Conservation (phyloP, 2,888 invertebrate genomes). For the Cistogaster globosa region DNA sequence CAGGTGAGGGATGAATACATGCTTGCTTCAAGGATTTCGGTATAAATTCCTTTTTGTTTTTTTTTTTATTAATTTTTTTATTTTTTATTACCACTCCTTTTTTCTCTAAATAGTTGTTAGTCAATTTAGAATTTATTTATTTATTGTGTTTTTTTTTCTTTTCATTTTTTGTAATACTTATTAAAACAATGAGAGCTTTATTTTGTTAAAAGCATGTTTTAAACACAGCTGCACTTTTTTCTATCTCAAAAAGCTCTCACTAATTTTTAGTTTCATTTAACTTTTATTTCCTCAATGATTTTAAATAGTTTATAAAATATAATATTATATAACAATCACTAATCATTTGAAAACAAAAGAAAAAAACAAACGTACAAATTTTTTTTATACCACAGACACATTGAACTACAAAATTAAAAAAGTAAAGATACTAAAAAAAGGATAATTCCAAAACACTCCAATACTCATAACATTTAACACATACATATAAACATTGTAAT, state of each 20-base stretch:
- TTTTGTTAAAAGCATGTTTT: slow-evolving; percentile 23
- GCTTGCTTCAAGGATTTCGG: slow-evolving; percentile 82
- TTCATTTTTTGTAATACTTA: slow-evolving; percentile 24
- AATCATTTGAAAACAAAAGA: slow-evolving; percentile 16
- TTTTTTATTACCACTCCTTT: slow-evolving; percentile 61
- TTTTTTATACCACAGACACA: slow-evolving; percentile 35
- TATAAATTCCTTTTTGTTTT: slow-evolving; percentile 75
- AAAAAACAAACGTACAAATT: slow-evolving; percentile 50
- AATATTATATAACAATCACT: neutral
- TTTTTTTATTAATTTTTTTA: no score
- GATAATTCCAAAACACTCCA: slow-evolving; percentile 19
- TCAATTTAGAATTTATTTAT: slow-evolving; percentile 47
- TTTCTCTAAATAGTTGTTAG: slow-evolving; percentile 44
- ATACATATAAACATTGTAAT: slow-evolving; percentile 18
- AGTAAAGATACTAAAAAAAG: slow-evolving; percentile 4
- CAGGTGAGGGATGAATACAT: slow-evolving; percentile 88
- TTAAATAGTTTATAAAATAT: slow-evolving; percentile 7
- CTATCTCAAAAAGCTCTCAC: slow-evolving; percentile 32
- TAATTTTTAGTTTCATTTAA: slow-evolving; percentile 12
- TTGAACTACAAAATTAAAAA: slow-evolving; percentile 10
- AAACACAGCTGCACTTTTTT: slow-evolving; percentile 1
- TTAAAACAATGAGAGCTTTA: slow-evolving; percentile 47
- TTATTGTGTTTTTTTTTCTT: slow-evolving; percentile 8
- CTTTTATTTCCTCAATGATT: neutral
- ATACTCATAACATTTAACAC: slow-evolving; percentile 46